phyloP scores from a whole-genome alignment of 2,888 invertebrate genomes.

The Pardosa pseudoannulata region DNA sequence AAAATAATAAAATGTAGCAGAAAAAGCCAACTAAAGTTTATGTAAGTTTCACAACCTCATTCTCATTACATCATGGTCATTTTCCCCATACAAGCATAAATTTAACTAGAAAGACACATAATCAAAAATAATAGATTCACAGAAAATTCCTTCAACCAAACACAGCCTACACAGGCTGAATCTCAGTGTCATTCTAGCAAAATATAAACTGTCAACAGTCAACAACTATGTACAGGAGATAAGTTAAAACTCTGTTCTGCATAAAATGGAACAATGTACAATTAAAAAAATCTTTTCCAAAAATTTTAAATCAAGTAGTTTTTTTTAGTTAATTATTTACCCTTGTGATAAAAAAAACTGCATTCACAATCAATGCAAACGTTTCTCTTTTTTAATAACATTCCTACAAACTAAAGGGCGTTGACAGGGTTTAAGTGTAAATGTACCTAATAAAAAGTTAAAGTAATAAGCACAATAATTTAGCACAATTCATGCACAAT shows the following conservation, averaged over 20 bases:
- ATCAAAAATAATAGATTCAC: background rate
- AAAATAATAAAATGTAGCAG: background rate
- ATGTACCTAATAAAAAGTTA: constrained; percentile 14
- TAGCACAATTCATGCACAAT: constrained; percentile 6
- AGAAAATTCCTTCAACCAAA: constrained; percentile 17
- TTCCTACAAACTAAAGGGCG: background rate
- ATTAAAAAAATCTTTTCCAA: constrained; percentile 24
- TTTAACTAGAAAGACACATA: background rate
- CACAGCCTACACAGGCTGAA: background rate
- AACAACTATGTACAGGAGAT: constrained; percentile 68
- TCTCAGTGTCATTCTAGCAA: constrained; percentile 49
- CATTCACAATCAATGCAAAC: background rate
- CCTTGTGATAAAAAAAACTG: background rate
- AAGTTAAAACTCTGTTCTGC: constrained; percentile 21
- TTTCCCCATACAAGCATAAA: background rate
- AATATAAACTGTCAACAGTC: constrained; percentile 69
- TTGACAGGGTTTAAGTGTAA: background rate
- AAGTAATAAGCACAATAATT: constrained; percentile 12
- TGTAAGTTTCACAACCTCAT: background rate
- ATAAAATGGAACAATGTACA: constrained; percentile 24
- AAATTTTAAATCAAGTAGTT: constrained; percentile 23
- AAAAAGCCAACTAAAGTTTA: background rate
- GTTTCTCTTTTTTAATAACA: constrained; percentile 12
- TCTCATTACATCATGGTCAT: constrained; percentile 8
- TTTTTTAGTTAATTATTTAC: constrained; percentile 8